phyloP scores from a whole-genome alignment of 2,797 vertebrate species.

The Pipistrellus pygmaeus region DNA sequence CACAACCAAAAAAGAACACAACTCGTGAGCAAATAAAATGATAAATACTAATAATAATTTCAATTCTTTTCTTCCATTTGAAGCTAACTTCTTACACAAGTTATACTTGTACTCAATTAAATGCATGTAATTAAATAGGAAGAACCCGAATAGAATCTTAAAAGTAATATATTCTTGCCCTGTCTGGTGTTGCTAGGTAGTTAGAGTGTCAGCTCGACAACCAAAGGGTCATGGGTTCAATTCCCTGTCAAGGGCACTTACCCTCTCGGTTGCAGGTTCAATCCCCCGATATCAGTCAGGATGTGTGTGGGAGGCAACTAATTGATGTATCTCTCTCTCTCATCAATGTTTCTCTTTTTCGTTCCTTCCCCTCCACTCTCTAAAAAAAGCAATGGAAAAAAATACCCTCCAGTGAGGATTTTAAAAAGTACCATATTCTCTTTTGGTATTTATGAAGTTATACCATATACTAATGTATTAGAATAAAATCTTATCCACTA shows the following conservation, averaged over 20 bases:
- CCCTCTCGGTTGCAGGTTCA: background rate
- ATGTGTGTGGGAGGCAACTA: background rate
- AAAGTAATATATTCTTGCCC: background rate
- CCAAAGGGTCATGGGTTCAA: background rate
- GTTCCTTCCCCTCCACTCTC: background rate
- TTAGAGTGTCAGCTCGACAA: background rate
- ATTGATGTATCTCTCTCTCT: background rate
- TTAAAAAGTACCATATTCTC: background rate
- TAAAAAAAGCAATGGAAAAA: background rate
- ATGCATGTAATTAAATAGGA: background rate
- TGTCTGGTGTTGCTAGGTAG: background rate
- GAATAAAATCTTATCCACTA: background rate
- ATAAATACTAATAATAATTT: background rate
- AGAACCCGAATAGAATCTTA: background rate
- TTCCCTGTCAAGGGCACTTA: background rate
- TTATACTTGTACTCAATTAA: background rate
- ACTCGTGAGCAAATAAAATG: background rate
- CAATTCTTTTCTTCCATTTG: background rate
- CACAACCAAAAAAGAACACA: background rate
- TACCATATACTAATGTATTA: background rate
- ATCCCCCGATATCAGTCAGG: background rate
- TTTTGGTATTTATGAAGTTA: background rate
- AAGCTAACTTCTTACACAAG: slow-evolving; percentile 16
- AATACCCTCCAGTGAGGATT: background rate
- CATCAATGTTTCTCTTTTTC: background rate